Evolutionary conservation across 2,888 invertebrate species (phyloP).

Genomic region (Morpho deidamia): DNA sequence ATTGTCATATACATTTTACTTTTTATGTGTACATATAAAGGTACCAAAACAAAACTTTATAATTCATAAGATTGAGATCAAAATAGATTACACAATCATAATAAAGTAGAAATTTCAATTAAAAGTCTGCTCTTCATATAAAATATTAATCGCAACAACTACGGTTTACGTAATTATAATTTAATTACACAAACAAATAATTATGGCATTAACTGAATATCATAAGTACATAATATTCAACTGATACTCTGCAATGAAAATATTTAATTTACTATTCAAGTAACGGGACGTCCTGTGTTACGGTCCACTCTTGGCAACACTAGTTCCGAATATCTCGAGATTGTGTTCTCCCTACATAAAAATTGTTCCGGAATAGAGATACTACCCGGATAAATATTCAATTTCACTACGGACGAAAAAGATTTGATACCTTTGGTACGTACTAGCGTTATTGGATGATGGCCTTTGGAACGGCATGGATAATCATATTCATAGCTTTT

Average conservation of each 20-base stretch:
- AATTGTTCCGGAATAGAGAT: conserved; percentile 78
- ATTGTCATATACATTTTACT: not conserved
- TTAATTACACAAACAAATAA: too few relatives aligned
- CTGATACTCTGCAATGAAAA: too few relatives aligned
- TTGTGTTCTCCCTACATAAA: conserved; percentile 77
- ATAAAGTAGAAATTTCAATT: too few relatives aligned
- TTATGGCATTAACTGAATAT: too few relatives aligned
- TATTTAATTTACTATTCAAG: not conserved
- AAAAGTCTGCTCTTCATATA: too few relatives aligned
- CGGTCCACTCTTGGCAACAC: not conserved
- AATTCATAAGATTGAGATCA: not conserved
- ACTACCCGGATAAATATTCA: conserved; percentile 78
- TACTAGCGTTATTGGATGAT: conserved; percentile 75
- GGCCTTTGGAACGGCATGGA: conserved; percentile 73
- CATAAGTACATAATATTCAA: too few relatives aligned
- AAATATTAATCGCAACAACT: too few relatives aligned
- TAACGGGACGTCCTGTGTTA: not conserved
- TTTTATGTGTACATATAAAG: not conserved
- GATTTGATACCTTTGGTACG: conserved; percentile 76
- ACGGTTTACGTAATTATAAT: too few relatives aligned
- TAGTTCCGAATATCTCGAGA: conserved; percentile 65
- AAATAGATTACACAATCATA: too few relatives aligned
- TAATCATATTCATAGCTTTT: conserved; percentile 76
- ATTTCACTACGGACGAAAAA: conserved; percentile 77
- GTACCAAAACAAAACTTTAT: not conserved